Evolutionary conservation across 2,888 invertebrate genomes (phyloP).

Genomic region (Trichogramma dendrolimi): DNA sequence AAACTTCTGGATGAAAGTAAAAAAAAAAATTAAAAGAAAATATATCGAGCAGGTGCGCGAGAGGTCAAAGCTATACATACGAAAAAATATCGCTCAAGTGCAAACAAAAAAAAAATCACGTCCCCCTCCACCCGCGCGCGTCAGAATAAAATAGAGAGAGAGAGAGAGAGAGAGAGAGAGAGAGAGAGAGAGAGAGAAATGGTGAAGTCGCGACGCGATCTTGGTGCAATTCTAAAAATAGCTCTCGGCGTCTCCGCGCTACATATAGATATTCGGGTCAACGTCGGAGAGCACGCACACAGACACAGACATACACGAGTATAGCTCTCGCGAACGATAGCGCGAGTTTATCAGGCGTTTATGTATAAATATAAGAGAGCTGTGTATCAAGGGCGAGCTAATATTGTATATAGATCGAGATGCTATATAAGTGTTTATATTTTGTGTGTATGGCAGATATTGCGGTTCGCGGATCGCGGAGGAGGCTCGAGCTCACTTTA

Average conservation of each 20-base stretch:
- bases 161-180: background rate
- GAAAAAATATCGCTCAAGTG: background rate
- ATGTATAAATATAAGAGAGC: too few relatives aligned
- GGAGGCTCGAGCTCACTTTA: too few relatives aligned
- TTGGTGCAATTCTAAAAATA: conserved; percentile 45
- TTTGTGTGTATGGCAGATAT: too few relatives aligned
- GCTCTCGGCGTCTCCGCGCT: conserved; percentile 27
- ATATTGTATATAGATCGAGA: too few relatives aligned
- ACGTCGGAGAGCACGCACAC: conserved; percentile 26
- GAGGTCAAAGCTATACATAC: background rate
- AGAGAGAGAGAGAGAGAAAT: background rate
- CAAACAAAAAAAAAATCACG: background rate
- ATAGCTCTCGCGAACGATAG: too few relatives aligned
- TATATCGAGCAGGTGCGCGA: background rate
- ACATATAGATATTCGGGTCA: conserved; percentile 46
- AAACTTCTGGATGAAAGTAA: background rate
- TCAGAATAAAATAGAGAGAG: background rate
- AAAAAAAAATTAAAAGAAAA: background rate
- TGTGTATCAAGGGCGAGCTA: too few relatives aligned
- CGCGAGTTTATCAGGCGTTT: too few relatives aligned
- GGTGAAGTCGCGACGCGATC: conserved; percentile 23
- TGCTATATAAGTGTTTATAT: too few relatives aligned
- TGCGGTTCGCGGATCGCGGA: too few relatives aligned
- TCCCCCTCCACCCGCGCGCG: background rate
- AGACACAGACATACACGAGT: too few relatives aligned